phyloP scores from a whole-genome alignment of 2,113 vertebrate species.

The Seriola dumerili region DNA sequence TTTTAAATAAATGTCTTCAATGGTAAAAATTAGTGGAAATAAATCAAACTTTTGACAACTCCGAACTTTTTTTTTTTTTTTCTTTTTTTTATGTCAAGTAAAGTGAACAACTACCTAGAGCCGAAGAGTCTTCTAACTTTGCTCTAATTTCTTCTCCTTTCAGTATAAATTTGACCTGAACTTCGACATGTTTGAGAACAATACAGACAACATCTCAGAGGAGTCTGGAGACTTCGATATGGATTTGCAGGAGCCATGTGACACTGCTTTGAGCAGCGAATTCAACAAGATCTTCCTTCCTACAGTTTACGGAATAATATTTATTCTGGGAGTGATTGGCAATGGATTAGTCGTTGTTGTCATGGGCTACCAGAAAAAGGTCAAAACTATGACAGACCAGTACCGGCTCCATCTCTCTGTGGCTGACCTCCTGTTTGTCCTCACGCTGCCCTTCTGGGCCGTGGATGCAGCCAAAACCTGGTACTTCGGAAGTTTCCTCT shows the following conservation, averaged over 20 bases:
- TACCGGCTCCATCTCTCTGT: slow-evolving; percentile 97
- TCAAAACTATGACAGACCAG: slow-evolving; percentile 96
- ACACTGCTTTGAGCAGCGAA: slow-evolving; percentile 76
- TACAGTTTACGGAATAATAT: slow-evolving; percentile 93
- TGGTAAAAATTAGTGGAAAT: not conserved
- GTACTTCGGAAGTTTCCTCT: slow-evolving; percentile 92
- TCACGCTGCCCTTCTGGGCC: slow-evolving; percentile 98
- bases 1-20: not conserved
- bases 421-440: slow-evolving; percentile 95
- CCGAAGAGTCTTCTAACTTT: not conserved
- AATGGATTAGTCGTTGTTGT: slow-evolving; percentile 96
- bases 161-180: slow-evolving; percentile 15
- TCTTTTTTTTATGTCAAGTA: not conserved
- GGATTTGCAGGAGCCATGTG: slow-evolving; percentile 82
- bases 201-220: slow-evolving; percentile 82
- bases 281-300: slow-evolving; percentile 95
- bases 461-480: slow-evolving; percentile 91
- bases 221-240: slow-evolving; percentile 81
- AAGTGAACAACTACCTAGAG: not conserved
- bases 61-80: not conserved
- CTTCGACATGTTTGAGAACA: slow-evolving; percentile 60
- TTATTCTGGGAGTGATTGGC: slow-evolving; percentile 92
- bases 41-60: not conserved
- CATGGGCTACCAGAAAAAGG: slow-evolving; percentile 97
- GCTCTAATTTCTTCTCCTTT: not conserved